phyloP scores from a whole-genome alignment of 2,888 invertebrate genomes.

The Hirtodrosophila alboralis region DNA sequence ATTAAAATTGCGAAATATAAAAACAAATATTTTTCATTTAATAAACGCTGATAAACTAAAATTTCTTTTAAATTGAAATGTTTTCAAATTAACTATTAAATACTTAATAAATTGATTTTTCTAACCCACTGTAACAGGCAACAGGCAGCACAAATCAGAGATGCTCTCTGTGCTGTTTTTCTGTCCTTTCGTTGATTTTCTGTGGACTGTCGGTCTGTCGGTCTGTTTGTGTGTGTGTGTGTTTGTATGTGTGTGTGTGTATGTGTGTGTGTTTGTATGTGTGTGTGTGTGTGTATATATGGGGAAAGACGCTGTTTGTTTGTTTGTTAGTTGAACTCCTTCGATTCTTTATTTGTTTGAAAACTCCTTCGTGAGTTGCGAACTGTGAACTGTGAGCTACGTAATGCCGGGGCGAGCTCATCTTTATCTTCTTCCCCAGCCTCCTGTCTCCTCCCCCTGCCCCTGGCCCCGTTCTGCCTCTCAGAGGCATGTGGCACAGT shows the following conservation, averaged over 20 bases:
- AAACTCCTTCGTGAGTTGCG: constrained; percentile 29
- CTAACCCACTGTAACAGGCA: no score
- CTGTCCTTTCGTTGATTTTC: background rate
- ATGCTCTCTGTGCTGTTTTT: background rate
- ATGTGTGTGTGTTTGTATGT: constrained; percentile 26
- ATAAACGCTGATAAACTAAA: no score
- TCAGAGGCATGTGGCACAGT: constrained; percentile 56
- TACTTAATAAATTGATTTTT: no score
- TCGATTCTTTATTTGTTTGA: constrained; percentile 34
- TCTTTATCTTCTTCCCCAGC: background rate
- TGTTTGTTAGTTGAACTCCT: constrained; percentile 25
- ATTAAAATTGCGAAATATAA: no score
- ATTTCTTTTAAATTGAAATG: no score
- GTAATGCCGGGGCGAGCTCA: background rate
- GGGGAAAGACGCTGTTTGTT: constrained; percentile 23
- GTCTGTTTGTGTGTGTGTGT: constrained; percentile 12
- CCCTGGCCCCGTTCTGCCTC: background rate
- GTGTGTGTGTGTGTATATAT: constrained; percentile 20
- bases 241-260: constrained; percentile 22
- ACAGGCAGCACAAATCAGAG: no score
- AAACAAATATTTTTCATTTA: no score
- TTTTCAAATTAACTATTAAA: no score
- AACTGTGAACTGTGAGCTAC: constrained; percentile 10
- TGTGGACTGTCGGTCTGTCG: background rate
- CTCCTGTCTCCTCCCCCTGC: background rate